Percentiles rank a stretch among this genome's conserved stretches.
phyloP scores from a whole-genome alignment of 2,888 invertebrate genomes.

The Lutraria lutraria region DNA sequence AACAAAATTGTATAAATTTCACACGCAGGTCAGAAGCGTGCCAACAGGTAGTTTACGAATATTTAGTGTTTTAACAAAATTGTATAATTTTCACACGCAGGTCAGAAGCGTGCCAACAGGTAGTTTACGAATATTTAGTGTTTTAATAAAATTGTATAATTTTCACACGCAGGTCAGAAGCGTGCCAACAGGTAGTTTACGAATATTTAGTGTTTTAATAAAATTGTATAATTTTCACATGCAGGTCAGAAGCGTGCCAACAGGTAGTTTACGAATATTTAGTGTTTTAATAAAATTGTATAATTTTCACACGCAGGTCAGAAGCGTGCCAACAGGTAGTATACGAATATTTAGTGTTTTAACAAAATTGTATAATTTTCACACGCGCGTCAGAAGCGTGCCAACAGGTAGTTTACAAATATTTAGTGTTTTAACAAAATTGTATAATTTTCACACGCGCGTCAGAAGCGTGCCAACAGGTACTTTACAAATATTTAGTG shows the following conservation, averaged over 20 bases:
- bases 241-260: constrained; percentile 88
- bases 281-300: too few species aligned
- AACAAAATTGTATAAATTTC: too few species aligned
- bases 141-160: too few species aligned
- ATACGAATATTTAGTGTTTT: too few species aligned
- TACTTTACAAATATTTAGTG: constrained; percentile 49
- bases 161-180: constrained; percentile 81
- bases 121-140: constrained; percentile 48
- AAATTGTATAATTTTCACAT: too few species aligned
- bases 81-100: too few species aligned
- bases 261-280: constrained; percentile 82
- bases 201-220: too few species aligned
- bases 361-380: too few species aligned
- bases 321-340: constrained; percentile 88
- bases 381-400: constrained; percentile 86
- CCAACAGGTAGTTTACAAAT: constrained; percentile 87
- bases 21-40: constrained; percentile 86
- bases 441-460: too few species aligned
- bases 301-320: too few species aligned
- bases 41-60: constrained; percentile 87
- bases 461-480: constrained; percentile 88
- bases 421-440: too few species aligned
- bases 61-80: too few species aligned
- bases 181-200: constrained; percentile 87
- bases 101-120: constrained; percentile 88